phyloP scores from a whole-genome alignment of 2,113 vertebrate genomes.

The Xyrauchen texanus region DNA sequence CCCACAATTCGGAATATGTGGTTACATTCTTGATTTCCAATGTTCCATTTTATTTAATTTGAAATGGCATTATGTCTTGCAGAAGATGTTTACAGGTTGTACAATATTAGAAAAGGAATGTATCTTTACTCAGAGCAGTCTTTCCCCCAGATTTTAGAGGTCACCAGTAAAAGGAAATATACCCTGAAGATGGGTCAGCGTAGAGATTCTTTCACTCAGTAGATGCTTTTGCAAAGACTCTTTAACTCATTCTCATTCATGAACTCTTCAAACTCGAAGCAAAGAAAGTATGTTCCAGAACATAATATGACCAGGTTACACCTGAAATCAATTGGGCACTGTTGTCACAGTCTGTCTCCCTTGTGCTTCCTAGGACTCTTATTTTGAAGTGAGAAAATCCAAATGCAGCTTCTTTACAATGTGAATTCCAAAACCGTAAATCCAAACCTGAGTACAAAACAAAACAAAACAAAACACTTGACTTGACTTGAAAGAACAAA shows the following conservation, averaged over 20 bases:
- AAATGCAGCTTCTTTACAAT: no score
- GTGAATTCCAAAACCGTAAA: no score
- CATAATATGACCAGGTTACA: neutral
- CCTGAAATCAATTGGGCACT: neutral
- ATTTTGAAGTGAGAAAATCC: no score
- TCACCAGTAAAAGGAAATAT: slow-evolving; percentile 51
- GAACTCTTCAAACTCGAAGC: neutral
- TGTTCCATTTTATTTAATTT: neutral
- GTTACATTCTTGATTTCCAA: no score
- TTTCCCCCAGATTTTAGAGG: slow-evolving; percentile 44
- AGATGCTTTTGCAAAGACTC: slow-evolving; percentile 30
- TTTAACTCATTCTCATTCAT: slow-evolving; percentile 33
- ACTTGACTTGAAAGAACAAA: no score
- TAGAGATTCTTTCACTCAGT: slow-evolving; percentile 19
- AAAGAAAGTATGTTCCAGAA: neutral
- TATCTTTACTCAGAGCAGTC: slow-evolving; percentile 42
- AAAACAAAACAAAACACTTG: no score
- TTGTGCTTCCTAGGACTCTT: no score
- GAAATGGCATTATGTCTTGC: neutral
- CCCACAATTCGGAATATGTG: neutral
- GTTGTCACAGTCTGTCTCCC: neutral
- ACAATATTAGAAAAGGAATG: neutral
- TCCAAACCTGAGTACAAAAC: no score
- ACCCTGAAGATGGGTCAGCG: slow-evolving; percentile 50
- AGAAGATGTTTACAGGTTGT: neutral